Percentiles rank a stretch among this genome's conserved stretches.
Conservation (phyloP, 2,797 vertebrate genomes). For the Cyprinodon diabolis region DNA sequence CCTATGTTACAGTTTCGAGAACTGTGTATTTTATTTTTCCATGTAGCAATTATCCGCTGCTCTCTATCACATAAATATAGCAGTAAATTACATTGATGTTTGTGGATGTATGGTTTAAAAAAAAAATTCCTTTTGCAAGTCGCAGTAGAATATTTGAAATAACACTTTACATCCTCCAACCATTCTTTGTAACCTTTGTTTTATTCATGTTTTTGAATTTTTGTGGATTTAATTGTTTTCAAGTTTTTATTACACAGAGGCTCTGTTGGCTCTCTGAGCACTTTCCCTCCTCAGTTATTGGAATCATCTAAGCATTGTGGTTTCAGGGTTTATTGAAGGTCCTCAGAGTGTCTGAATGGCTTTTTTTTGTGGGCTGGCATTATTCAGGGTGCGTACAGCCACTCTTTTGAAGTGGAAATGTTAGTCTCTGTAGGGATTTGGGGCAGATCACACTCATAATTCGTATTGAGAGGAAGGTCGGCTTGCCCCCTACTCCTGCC, state of each 20-base stretch:
- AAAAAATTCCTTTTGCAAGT: not conserved
- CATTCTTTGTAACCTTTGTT: constrained; percentile 5
- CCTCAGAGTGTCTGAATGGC: constrained; percentile 54
- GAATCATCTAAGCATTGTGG: constrained; percentile 44
- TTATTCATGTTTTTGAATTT: not conserved
- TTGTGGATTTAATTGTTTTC: constrained; percentile 2
- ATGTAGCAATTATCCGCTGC: too few relatives aligned
- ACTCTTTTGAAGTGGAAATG: constrained; percentile 76
- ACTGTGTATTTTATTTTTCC: not conserved
- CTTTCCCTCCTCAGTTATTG: constrained; percentile 16
- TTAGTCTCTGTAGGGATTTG: constrained; percentile 70
- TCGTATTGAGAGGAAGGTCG: constrained; percentile 67
- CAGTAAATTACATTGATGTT: not conserved
- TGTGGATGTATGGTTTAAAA: not conserved
- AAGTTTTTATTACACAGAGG: constrained; percentile 8
- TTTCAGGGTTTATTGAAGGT: constrained; percentile 54
- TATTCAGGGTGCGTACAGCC: constrained; percentile 70
- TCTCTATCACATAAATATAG: not conserved
- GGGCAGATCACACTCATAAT: constrained; percentile 71
- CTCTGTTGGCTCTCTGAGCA: constrained; percentile 9
- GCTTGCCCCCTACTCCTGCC: constrained; percentile 58
- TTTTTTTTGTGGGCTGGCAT: constrained; percentile 48
- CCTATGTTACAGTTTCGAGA: not conserved
- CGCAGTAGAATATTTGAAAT: not conserved
- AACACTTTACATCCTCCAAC: not conserved